Base-by-base conservation (phyloP, 2,113 vertebrate genomes). In the Chitala chitala region DNA sequence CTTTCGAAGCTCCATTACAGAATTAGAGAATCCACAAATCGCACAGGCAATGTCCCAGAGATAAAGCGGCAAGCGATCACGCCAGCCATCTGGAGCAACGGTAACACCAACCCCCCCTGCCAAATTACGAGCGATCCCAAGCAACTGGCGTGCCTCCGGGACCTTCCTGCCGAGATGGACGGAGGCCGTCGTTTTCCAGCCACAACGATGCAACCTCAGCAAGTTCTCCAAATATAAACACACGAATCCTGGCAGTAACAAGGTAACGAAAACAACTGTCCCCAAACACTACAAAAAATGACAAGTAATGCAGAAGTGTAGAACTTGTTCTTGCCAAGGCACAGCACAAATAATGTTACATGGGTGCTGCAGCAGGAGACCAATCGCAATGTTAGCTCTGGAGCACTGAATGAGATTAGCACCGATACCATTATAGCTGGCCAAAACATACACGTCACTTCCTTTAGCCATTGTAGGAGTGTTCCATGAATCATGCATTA, bases 1-100 rank as follows among this genome's bases (percentile, higher is more conserved):
- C 29, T 68, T 51, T 13, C 38, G 38, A 51, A 68, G 70, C 71
- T 69, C 69, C 63, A 24, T 68, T 68, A 66, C 64, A 48, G 66
- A 74, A 55, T 50, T 38, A 59, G 31, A 2, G 59, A 73, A 29
- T 48, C 44, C 10, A n/a, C 5, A 36, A 22, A 51, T 26, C 54
- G 51, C 64, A 42, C n/a, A 40, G 64, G 17, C 64, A 17, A 29
- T 13, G 12, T 17, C 12, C 17, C 8, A 4, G 46, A 44, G 33
- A 64, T 38, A 42, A 64, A 46, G 26, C 5, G 33, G 2, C n/a
- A 12, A 44, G 24, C 20, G 59, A 36, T 44, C 20, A 9, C 20
- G 8, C 24, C 4, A 48, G 17, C 33, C 64, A 69, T 54, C 51
- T 53, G 73, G 22, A 15, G n/a, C 10, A 20, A 63, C 26, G 22